Conservation (phyloP, 2,888 invertebrate genomes). For the Cremastinae sp. region DNA sequence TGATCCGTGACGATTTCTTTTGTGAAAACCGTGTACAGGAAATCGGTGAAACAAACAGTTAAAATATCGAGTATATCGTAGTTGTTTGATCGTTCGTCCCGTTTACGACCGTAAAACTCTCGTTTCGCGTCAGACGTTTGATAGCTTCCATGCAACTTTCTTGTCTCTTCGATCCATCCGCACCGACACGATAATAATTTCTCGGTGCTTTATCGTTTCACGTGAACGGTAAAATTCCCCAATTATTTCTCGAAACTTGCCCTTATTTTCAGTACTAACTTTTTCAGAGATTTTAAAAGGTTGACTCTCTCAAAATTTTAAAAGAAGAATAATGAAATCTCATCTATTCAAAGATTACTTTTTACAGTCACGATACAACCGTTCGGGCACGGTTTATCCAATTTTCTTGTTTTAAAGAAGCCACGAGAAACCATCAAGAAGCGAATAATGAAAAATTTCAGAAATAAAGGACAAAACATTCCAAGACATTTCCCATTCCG, state of each 20-base stretch:
- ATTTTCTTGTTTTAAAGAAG: too few species aligned
- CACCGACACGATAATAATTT: conserved; percentile 9
- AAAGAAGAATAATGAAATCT: neutral
- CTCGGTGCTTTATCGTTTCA: neutral
- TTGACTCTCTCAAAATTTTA: too few species aligned
- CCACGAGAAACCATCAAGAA: conserved; percentile 20
- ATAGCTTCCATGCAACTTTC: conserved; percentile 12
- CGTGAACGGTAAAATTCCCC: neutral
- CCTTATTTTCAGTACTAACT: neutral
- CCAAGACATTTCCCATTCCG: neutral
- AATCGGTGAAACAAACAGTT: conserved; percentile 14
- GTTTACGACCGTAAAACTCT: conserved; percentile 45
- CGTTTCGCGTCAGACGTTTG: conserved; percentile 5
- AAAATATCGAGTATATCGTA: conserved; percentile 22
- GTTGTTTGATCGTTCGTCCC: conserved; percentile 13
- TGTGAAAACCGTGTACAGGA: neutral
- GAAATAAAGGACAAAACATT: conserved; percentile 36
- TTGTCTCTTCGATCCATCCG: neutral
- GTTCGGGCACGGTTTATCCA: too few species aligned
- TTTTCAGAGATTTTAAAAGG: too few species aligned
- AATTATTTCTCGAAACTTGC: neutral
- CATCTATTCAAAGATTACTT: neutral
- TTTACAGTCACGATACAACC: neutral
- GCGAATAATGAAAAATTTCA: conserved; percentile 44
- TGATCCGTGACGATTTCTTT: conserved; percentile 1